Conservation (phyloP, 2,888 invertebrate genomes). For the Carpatolechia fugitivella region DNA sequence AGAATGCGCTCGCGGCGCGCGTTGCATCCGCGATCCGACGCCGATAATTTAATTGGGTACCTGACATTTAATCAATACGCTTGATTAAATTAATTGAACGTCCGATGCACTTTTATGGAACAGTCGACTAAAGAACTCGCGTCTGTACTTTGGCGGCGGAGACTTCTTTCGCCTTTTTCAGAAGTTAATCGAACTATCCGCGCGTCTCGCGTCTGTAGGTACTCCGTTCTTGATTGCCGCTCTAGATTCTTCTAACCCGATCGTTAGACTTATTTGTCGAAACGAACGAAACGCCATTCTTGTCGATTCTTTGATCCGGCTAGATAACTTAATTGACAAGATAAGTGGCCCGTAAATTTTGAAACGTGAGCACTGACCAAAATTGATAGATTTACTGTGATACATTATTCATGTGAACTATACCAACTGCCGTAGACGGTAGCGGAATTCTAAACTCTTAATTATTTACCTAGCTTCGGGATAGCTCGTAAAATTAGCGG, state of each 20-base stretch:
- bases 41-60: slow-evolving; percentile 72
- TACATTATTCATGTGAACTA: slow-evolving; percentile 6
- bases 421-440: slow-evolving; percentile 1
- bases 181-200: slow-evolving; percentile 24
- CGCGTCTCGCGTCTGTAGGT: slow-evolving; percentile 9
- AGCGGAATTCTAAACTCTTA: slow-evolving; percentile 2
- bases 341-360: slow-evolving; percentile 5
- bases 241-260: slow-evolving; percentile 24
- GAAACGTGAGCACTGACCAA: slow-evolving; percentile 1
- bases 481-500: slow-evolving; percentile 6
- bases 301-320: not conserved
- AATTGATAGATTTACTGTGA: slow-evolving; percentile 7
- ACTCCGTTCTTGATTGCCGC: slow-evolving; percentile 22
- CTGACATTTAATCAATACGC: slow-evolving; percentile 73
- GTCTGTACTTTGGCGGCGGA: slow-evolving; percentile 28
- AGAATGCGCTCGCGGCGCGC: slow-evolving; percentile 34
- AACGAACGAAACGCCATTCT: not conserved
- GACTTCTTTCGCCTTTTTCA: slow-evolving; percentile 25
- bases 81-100: slow-evolving; percentile 71
- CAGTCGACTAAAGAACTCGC: slow-evolving; percentile 15
- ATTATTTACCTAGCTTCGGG: not conserved
- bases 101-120: slow-evolving; percentile 64
- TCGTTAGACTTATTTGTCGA: slow-evolving; percentile 17
- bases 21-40: slow-evolving; percentile 46
- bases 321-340: slow-evolving; percentile 4